These are phyloP conservation scores for Triplophysa tibetana DNA, from an alignment of 2,113 vertebrate species.

Conservation along the genomic window DNA sequence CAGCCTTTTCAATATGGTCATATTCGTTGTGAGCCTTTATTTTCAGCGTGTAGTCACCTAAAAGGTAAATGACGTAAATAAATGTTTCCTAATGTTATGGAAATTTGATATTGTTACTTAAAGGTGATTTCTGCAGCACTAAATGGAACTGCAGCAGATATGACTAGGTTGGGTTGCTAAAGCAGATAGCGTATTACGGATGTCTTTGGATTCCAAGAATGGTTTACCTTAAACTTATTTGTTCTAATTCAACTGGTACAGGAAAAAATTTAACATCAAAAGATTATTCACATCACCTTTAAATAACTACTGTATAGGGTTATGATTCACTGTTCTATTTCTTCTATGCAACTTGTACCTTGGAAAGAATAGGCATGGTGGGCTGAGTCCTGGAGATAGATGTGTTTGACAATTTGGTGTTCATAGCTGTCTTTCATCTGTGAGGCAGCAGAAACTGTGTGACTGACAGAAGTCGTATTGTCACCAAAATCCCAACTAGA, in stretches of 20 bases:
- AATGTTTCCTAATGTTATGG: neutral
- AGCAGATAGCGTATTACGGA: no score
- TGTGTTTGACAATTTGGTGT: conserved; percentile 55
- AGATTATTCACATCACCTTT: neutral
- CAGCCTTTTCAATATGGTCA: conserved; percentile 48
- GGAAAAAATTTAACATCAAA: no score
- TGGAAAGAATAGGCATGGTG: conserved; percentile 65
- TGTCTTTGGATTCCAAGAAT: no score
- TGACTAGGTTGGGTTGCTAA: no score
- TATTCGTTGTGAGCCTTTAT: conserved; percentile 65
- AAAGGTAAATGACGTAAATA: neutral
- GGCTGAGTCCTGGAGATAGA: conserved; percentile 62
- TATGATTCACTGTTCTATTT: neutral
- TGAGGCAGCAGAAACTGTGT: conserved; percentile 59
- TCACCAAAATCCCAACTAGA: conserved; percentile 80
- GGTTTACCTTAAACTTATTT: no score
- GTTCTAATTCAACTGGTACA: no score
- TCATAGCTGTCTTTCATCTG: conserved; percentile 39
- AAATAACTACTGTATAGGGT: no score
- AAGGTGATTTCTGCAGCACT: no score
- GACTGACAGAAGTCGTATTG: conserved; percentile 53
- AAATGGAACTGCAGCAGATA: no score
- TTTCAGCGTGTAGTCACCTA: conserved; percentile 69
- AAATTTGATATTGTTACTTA: no score
- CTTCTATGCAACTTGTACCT: conserved; percentile 63